A percentile compares a stretch with the other conserved stretches of the same genome.
Evolutionary conservation across 2,113 vertebrate species (phyloP).

Genomic region (Sorex araneus): DNA sequence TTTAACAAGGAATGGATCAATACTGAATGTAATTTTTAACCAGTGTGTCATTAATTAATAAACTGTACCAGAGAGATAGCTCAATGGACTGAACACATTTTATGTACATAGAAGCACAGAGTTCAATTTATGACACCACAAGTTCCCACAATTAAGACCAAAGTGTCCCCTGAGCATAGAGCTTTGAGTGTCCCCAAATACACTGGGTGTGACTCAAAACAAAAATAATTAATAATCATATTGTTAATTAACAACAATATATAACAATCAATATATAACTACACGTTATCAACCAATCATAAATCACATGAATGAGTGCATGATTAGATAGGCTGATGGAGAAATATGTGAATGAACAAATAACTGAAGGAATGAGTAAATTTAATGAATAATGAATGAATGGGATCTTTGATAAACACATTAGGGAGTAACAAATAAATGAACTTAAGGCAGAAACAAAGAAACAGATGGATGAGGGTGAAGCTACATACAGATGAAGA

Average conservation of each 20-base stretch:
- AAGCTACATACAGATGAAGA: background rate
- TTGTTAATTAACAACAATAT: too few relatives aligned
- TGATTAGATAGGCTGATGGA: background rate
- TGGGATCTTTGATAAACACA: background rate
- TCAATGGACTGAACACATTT: too few relatives aligned
- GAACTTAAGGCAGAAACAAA: background rate
- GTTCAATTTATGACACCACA: too few relatives aligned
- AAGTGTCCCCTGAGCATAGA: too few relatives aligned
- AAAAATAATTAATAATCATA: too few relatives aligned
- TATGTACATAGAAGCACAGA: too few relatives aligned
- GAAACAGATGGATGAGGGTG: too few relatives aligned
- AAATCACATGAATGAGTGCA: background rate
- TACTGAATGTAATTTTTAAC: too few relatives aligned
- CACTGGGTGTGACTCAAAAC: background rate
- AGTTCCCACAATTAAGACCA: too few relatives aligned
- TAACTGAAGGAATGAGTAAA: background rate
- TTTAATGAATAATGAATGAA: background rate
- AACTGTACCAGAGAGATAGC: too few relatives aligned
- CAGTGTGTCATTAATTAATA: too few relatives aligned
- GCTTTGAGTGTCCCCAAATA: background rate
- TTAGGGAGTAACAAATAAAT: background rate
- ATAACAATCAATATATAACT: background rate
- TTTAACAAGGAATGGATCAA: too few relatives aligned
- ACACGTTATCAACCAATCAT: background rate
- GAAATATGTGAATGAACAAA: background rate